Evolutionary conservation across 2,113 vertebrate species (phyloP).

Genomic region (Merops nubicus): DNA sequence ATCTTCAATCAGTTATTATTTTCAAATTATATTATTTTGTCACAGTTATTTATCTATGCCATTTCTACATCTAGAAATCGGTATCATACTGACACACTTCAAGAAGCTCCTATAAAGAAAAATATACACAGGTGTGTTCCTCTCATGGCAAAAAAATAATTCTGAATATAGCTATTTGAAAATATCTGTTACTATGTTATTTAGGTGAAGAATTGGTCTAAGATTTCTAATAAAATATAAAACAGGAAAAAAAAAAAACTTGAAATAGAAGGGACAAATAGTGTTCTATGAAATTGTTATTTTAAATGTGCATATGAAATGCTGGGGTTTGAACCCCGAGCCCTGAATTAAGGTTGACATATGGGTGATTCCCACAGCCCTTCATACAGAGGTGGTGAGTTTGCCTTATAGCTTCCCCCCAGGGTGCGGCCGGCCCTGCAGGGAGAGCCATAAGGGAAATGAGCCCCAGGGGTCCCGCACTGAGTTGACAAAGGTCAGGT

Average conservation of each 20-base stretch:
- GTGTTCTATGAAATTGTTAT: background rate
- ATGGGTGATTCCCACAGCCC: no score
- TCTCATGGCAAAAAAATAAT: background rate
- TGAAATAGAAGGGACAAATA: background rate
- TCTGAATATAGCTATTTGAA: background rate
- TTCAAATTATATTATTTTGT: background rate
- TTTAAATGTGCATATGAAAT: no score
- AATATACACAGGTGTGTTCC: fast-evolving
- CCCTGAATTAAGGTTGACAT: no score
- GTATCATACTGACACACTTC: background rate
- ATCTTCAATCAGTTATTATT: background rate
- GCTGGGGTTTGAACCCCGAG: no score
- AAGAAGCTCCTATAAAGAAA: background rate
- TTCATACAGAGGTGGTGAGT: no score
- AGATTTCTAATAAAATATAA: background rate
- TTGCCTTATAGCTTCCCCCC: no score
- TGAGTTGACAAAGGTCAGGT: no score
- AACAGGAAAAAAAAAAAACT: background rate
- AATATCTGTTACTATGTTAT: background rate
- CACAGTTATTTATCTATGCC: background rate
- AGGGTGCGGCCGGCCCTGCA: no score
- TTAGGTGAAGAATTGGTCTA: background rate
- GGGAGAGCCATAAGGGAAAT: no score
- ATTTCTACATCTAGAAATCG: background rate
- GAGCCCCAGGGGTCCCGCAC: no score